These are phyloP conservation scores for Polia nebulosa DNA, from an alignment of 2,888 invertebrate species.

Conservation along the genomic window DNA sequence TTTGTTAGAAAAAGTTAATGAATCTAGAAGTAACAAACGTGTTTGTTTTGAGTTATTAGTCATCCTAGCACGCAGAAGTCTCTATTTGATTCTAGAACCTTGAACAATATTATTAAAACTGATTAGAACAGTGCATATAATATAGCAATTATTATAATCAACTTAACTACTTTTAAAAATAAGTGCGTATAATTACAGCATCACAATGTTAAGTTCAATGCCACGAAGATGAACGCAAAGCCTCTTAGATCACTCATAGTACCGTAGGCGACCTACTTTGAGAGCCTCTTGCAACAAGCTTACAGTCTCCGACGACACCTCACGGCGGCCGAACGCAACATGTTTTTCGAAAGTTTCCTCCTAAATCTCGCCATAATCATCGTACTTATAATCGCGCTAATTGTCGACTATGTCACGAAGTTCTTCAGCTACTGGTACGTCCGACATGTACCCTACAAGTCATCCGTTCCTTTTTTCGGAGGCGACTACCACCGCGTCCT, in stretches of 20 bases:
- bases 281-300: slow-evolving; percentile 62
- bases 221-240: slow-evolving; percentile 60
- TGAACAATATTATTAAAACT: neutral
- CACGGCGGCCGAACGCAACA: slow-evolving; percentile 82
- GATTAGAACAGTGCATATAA: neutral
- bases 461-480: slow-evolving; percentile 83
- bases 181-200: slow-evolving; percentile 51
- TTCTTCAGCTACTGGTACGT: slow-evolving; percentile 89
- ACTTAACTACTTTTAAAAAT: slow-evolving; percentile 26
- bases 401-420: slow-evolving; percentile 87
- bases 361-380: slow-evolving; percentile 80
- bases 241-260: slow-evolving; percentile 61
- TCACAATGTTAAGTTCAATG: slow-evolving; percentile 75
- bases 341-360: slow-evolving; percentile 88
- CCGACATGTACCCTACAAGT: slow-evolving; percentile 84
- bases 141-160: slow-evolving; percentile 29
- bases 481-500: slow-evolving; percentile 85
- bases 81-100: slow-evolving; percentile 21
- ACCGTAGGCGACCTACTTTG: slow-evolving; percentile 87
- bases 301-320: slow-evolving; percentile 78
- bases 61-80: neutral
- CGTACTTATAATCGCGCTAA: slow-evolving; percentile 80
- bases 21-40: slow-evolving; percentile 1
- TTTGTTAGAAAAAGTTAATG: neutral
- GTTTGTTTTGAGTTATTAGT: slow-evolving; percentile 9